A percentile compares a stretch with the other conserved stretches of the same genome.
phyloP scores from a whole-genome alignment of 1,140 invertebrate species.

The Drosophila oshimai region DNA sequence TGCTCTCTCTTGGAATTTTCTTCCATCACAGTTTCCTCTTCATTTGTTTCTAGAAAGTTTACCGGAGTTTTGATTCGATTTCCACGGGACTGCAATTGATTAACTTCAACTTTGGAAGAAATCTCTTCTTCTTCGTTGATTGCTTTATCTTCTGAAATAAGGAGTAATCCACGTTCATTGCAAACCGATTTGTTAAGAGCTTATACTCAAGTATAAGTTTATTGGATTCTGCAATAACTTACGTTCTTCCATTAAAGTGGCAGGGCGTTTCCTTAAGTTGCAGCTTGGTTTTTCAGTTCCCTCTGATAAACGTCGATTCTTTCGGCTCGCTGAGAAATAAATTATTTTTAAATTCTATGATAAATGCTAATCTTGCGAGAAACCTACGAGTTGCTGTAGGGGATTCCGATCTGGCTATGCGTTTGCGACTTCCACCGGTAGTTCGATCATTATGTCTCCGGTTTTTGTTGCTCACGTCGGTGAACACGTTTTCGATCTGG shows the following conservation, averaged over 20 bases:
- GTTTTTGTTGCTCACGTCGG: neutral
- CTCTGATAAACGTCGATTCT: slow-evolving; percentile 4
- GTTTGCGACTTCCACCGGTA: neutral
- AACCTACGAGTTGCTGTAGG: slow-evolving; percentile 19
- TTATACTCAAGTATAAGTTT: neutral
- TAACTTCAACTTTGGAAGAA: neutral
- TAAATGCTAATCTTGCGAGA: no score
- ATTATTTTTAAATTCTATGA: neutral
- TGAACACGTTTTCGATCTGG: slow-evolving; percentile 15
- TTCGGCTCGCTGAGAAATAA: neutral
- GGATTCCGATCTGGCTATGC: slow-evolving; percentile 8
- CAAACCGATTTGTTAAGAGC: neutral
- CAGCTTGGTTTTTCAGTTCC: neutral
- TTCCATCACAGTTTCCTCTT: neutral
- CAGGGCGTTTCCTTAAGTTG: neutral
- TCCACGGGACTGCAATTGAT: neutral
- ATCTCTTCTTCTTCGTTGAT: neutral
- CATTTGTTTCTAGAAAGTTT: neutral
- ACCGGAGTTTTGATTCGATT: neutral
- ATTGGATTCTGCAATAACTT: neutral
- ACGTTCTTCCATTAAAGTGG: neutral
- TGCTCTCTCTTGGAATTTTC: neutral
- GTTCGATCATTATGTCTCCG: neutral
- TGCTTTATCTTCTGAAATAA: neutral
- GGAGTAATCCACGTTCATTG: neutral